A percentile compares a stretch with the other conserved stretches of the same genome.
Conservation (phyloP, 2,888 invertebrate genomes). For the Drosophila eohydei region DNA sequence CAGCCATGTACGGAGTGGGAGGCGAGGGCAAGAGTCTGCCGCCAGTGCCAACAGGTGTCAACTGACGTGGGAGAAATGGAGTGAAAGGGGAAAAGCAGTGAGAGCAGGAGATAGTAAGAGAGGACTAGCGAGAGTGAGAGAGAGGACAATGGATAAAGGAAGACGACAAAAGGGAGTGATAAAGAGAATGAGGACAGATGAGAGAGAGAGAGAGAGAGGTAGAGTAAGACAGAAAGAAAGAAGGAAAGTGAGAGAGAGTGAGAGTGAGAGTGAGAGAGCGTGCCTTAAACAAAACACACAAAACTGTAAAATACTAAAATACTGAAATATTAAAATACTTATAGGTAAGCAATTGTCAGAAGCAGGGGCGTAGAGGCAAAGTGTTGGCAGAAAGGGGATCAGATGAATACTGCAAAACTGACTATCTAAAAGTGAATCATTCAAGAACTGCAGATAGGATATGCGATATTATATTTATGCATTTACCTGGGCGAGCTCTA, state of each 20-base stretch:
- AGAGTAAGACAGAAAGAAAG: conserved; percentile 52
- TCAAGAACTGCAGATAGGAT: not conserved
- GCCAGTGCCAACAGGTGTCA: conserved; percentile 73
- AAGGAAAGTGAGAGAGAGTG: not conserved
- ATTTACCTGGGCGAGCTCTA: not conserved
- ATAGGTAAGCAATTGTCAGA: conserved; percentile 36
- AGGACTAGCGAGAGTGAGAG: not conserved
- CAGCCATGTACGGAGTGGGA: conserved; percentile 47
- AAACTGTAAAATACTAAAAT: conserved; percentile 63
- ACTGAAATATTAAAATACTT: conserved; percentile 48
- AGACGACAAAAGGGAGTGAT: not conserved
- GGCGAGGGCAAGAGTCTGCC: conserved; percentile 58
- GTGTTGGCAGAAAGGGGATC: not conserved
- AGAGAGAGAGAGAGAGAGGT: not conserved
- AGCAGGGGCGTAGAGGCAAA: conserved; percentile 10
- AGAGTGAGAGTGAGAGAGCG: not conserved
- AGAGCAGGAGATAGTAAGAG: conserved; percentile 41
- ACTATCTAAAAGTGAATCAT: not conserved
- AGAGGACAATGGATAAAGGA: conserved; percentile 22
- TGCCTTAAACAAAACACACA: conserved; percentile 45
- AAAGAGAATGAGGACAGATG: conserved; percentile 50
- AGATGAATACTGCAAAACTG: not conserved
- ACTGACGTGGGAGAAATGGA: conserved; percentile 17
- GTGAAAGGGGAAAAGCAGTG: not conserved
- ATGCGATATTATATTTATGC: not conserved